Evolutionary conservation across 2,113 vertebrate genomes (phyloP), one percentile per base, ranked within the genome.

Genomic region (Calonectris borealis): DNA sequence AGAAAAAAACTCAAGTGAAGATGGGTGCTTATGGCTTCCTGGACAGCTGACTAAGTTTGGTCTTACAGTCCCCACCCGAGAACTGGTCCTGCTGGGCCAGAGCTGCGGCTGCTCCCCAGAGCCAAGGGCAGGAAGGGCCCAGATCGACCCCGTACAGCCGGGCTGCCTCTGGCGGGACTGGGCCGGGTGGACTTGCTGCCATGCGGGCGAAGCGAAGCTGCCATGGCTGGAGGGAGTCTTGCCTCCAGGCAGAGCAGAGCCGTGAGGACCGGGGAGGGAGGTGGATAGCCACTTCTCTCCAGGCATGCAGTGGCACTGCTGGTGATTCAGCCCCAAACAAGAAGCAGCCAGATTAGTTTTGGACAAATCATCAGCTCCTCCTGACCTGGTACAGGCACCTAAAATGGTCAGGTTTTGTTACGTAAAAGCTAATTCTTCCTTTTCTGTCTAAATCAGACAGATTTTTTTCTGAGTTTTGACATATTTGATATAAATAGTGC

Each of bases 171-270:
- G 42, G 6, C 54, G 84, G 38, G 29, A 36, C 42, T 52, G 1
- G 0, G 42, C 12, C 1, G 0, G 20, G 38, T 24, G 34, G 72
- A 4, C 25, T 40, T 42, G n/a, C 21, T 54, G 26, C 34, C 16
- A 0, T 9, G 19, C 0, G 4, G 22, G 13, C 1, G 2, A 49
- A 54, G 26, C 10, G 17, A 66, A n/a, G 24, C 24, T 32, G 24
- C 16, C 0, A 0, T 55, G 36, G 36, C 49, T 78, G 36, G n/a
- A 71, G 29, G 24, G 16, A n/a, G 8, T 8, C n/a, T 58, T n/a
- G 16, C 9, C 25, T 10, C 38, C 32, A 26, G 0, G 6, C n/a
- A 40, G 54, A 83, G 32, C 60, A 57, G 48, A 73, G 66, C 48
- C 1, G 1, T 14, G 36, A 36, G 46, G 66, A n/a, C 3, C 25